Percentiles rank a stretch among this genome's conserved stretches.
phyloP scores from a whole-genome alignment of 2,797 vertebrate genomes.

The Todus mexicanus region DNA sequence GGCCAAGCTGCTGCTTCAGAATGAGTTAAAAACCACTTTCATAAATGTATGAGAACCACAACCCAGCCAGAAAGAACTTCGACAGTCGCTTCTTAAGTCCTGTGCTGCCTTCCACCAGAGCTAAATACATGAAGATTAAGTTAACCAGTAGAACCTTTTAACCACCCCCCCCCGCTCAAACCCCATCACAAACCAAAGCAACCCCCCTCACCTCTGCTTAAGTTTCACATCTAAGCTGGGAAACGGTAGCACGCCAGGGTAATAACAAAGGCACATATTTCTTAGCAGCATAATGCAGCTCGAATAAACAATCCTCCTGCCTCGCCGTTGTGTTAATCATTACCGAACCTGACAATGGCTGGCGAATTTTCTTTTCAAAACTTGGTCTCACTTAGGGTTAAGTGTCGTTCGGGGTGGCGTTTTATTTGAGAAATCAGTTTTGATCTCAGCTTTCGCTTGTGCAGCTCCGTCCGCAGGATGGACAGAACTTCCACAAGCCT shows the following conservation, averaged over 20 bases:
- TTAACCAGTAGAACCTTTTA: not conserved
- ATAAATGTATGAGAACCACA: accelerated
- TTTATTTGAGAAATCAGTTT: not conserved
- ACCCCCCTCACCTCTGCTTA: accelerated
- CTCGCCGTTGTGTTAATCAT: not conserved
- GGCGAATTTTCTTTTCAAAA: not conserved
- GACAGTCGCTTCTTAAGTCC: not conserved
- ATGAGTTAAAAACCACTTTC: not conserved
- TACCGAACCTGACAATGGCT: not conserved
- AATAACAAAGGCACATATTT: not conserved
- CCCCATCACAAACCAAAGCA: not conserved
- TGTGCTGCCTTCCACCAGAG: not conserved
- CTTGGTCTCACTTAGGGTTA: accelerated
- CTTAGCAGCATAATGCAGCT: not conserved
- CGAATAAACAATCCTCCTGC: not conserved
- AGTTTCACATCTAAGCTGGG: not conserved
- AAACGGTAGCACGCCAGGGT: not conserved
- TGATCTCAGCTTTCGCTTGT: not conserved
- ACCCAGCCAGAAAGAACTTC: not conserved
- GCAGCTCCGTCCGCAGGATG: not conserved
- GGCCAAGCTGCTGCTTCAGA: not conserved
- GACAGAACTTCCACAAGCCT: not conserved
- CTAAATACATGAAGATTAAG: not conserved
- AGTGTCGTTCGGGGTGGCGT: not conserved
- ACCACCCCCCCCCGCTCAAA: too few species aligned